phyloP scores from a whole-genome alignment of 2,113 vertebrate genomes.

The Beaufortia kweichowensis region DNA sequence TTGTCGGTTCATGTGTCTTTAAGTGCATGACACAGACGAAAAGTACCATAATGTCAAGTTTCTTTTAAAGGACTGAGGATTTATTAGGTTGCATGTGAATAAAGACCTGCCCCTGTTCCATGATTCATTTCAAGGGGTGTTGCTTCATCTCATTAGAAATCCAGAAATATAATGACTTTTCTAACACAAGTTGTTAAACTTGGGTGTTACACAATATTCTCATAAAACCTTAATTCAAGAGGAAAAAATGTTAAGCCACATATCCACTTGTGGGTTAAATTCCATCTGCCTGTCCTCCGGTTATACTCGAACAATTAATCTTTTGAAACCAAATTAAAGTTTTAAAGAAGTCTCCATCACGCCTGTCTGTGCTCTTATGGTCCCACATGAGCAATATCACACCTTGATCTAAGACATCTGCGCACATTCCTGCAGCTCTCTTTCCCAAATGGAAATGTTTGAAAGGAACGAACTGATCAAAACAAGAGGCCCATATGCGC shows the following conservation, averaged over 20 bases:
- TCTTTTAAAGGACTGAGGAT: no score
- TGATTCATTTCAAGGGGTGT: background rate
- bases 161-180: background rate
- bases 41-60: no score
- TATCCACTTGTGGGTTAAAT: background rate
- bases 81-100: no score
- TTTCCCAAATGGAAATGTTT: constrained; percentile 19
- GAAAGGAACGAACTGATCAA: constrained; percentile 21
- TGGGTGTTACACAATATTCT: background rate
- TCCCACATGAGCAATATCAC: constrained; percentile 23
- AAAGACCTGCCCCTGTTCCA: no score
- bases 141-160: background rate
- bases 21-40: no score
- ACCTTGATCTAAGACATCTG: constrained; percentile 42
- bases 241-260: background rate
- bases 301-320: constrained; percentile 19
- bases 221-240: background rate
- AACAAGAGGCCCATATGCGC: constrained; percentile 28
- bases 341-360: constrained; percentile 7
- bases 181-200: background rate
- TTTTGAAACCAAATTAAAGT: background rate
- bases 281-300: background rate
- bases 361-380: constrained; percentile 11
- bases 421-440: constrained; percentile 16
- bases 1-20: no score